Percentiles rank a stretch among this genome's conserved stretches.
Evolutionary conservation across 53 echinoderm and acorn worm genomes (phyloP).

Genomic region (Actinopyga echinites): DNA sequence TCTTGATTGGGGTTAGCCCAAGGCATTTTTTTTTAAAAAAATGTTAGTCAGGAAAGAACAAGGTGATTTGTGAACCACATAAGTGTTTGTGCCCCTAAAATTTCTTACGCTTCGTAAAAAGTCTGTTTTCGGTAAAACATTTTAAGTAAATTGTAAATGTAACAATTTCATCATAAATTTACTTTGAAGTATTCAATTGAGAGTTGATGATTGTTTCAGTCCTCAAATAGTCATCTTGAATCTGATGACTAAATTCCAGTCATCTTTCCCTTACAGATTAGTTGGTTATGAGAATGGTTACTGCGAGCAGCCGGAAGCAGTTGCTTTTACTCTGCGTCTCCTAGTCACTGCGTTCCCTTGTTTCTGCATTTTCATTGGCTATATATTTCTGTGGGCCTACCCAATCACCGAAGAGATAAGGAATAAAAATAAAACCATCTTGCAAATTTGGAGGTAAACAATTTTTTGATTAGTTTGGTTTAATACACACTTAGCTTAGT

Average conservation of each 20-base stretch:
- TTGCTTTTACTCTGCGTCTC: constrained; percentile 70
- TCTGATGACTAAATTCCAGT: not conserved
- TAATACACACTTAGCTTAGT: not conserved
- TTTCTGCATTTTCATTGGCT: constrained; percentile 68
- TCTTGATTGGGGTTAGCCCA: no score
- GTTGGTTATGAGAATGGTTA: constrained; percentile 70
- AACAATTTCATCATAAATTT: no score
- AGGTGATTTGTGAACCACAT: no score
- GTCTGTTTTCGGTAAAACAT: no score
- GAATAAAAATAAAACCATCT: constrained; percentile 81
- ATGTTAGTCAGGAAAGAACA: no score
- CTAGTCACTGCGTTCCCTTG: constrained; percentile 80
- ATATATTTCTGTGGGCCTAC: constrained; percentile 73
- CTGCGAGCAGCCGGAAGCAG: constrained; percentile 78
- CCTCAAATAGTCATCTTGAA: no score
- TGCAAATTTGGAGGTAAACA: constrained; percentile 92
- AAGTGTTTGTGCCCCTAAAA: no score
- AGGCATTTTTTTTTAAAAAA: no score
- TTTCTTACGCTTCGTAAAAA: no score
- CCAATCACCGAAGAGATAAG: constrained; percentile 92
- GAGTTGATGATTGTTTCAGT: not conserved
- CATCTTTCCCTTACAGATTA: constrained; percentile 47
- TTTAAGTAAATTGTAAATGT: no score
- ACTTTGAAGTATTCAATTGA: no score
- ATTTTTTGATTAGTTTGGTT: not conserved